Percentiles rank a stretch among this genome's conserved stretches.
These are phyloP conservation scores for Parazoanthus darwini DNA, from an alignment of 92 coral and sea anemone genomes.

Conservation along the genomic window DNA sequence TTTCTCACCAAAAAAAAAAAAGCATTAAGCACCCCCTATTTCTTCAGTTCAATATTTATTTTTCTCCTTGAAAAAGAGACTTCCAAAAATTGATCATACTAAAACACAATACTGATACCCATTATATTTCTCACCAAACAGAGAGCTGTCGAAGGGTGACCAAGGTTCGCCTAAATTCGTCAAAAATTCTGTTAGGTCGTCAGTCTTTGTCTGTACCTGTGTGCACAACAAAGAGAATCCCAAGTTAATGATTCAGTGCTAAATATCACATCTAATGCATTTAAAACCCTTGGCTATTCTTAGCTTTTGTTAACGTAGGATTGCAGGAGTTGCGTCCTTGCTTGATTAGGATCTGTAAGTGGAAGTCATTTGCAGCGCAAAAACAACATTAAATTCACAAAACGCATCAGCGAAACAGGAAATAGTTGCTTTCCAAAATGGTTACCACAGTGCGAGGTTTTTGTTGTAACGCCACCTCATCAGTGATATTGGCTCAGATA, in stretches of 20 bases:
- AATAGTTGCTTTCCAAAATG: slow-evolving; percentile 15
- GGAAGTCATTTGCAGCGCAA: background rate
- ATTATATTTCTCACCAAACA: slow-evolving; percentile 43
- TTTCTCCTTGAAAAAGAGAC: background rate
- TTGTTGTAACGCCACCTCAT: slow-evolving; percentile 16
- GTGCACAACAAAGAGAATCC: slow-evolving; percentile 47
- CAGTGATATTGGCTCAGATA: background rate
- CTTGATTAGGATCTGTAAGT: background rate
- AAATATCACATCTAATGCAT: background rate
- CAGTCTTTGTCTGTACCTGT: slow-evolving; percentile 59
- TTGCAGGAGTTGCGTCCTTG: background rate
- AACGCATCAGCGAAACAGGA: slow-evolving; percentile 31
- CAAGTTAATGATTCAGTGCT: background rate
- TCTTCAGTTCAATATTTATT: too few relatives aligned
- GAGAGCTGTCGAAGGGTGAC: slow-evolving; percentile 55
- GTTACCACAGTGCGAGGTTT: background rate
- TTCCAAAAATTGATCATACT: too few relatives aligned
- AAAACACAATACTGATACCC: too few relatives aligned
- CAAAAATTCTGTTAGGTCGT: slow-evolving; percentile 75
- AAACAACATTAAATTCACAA: background rate
- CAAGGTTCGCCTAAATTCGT: slow-evolving; percentile 77
- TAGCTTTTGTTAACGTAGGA: background rate
- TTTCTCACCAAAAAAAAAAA: too few relatives aligned
- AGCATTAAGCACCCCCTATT: too few relatives aligned
- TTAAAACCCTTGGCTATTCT: background rate